Conservation (phyloP, 2,888 invertebrate species). For the Mythimna impura region DNA sequence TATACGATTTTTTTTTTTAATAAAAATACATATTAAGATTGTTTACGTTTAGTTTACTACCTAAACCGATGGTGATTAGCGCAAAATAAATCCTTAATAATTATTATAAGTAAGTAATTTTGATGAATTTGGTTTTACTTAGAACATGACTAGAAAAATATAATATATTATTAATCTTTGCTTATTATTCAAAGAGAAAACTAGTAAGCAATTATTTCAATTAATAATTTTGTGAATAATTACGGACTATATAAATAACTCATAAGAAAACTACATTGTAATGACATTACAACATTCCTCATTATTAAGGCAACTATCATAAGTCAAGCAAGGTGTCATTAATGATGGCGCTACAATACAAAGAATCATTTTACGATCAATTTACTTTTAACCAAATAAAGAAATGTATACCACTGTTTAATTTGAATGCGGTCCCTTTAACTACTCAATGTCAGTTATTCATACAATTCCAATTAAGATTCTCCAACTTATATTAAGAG, state of each 20-base stretch:
- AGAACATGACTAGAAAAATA: not conserved
- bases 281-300: not conserved
- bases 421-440: conserved; percentile 35
- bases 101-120: not conserved
- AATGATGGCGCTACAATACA: conserved; percentile 20
- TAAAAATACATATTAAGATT: too few species aligned
- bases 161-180: not conserved
- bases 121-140: not conserved
- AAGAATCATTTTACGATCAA: conserved; percentile 17
- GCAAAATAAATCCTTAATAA: not conserved
- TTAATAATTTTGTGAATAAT: not conserved
- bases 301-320: not conserved
- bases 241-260: not conserved
- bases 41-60: too few species aligned
- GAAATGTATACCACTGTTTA: conserved; percentile 9
- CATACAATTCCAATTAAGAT: conserved; percentile 59
- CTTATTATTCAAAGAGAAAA: not conserved
- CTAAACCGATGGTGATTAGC: too few species aligned
- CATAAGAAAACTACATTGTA: not conserved
- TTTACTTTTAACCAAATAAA: conserved; percentile 25
- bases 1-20: too few species aligned
- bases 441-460: conserved; percentile 37
- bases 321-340: not conserved
- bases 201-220: not conserved
- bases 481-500: conserved; percentile 56